A percentile compares a stretch with the other conserved stretches of the same genome.
phyloP scores from a whole-genome alignment of 2,797 vertebrate species.

The Amblyopsis hoosieri region DNA sequence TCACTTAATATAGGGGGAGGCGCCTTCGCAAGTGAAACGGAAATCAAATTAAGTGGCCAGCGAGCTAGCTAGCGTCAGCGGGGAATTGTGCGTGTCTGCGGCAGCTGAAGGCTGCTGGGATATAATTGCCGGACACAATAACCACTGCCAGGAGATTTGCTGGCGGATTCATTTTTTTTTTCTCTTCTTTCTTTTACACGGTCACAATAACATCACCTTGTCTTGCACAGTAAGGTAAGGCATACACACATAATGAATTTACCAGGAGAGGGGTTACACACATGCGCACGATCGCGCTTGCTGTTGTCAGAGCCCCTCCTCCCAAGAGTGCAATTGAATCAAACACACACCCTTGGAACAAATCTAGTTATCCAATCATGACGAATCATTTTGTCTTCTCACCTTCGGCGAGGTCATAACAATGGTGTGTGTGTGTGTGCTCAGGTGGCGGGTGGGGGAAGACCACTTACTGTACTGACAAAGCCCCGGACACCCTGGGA shows the following conservation, averaged over 20 bases:
- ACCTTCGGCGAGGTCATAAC: constrained; percentile 43
- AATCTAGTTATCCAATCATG: constrained; percentile 41
- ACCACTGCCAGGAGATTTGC: constrained; percentile 33
- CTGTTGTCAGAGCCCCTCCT: neutral
- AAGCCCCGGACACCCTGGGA: constrained; percentile 10
- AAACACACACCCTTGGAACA: constrained; percentile 2
- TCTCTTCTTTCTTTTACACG: constrained; percentile 30
- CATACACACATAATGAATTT: neutral
- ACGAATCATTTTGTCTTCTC: constrained; percentile 46
- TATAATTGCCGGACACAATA: constrained; percentile 53
- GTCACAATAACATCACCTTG: constrained; percentile 46
- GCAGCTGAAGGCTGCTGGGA: constrained; percentile 53
- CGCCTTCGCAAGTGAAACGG: constrained; percentile 44
- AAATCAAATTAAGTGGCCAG: constrained; percentile 51
- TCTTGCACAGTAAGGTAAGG: constrained; percentile 20
- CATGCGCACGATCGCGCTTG: neutral
- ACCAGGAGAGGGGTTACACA: neutral
- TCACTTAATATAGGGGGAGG: constrained; percentile 35
- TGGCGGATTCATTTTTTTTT: constrained; percentile 1
- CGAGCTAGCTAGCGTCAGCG: constrained; percentile 26
- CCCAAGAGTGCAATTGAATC: constrained; percentile 26
- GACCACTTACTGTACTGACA: constrained; percentile 10
- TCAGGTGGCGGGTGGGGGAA: constrained; percentile 31
- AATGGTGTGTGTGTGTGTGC: constrained; percentile 42
- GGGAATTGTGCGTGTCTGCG: constrained; percentile 34